Conservation (phyloP, 2,888 invertebrate genomes). For the Aricia artaxerxes region DNA sequence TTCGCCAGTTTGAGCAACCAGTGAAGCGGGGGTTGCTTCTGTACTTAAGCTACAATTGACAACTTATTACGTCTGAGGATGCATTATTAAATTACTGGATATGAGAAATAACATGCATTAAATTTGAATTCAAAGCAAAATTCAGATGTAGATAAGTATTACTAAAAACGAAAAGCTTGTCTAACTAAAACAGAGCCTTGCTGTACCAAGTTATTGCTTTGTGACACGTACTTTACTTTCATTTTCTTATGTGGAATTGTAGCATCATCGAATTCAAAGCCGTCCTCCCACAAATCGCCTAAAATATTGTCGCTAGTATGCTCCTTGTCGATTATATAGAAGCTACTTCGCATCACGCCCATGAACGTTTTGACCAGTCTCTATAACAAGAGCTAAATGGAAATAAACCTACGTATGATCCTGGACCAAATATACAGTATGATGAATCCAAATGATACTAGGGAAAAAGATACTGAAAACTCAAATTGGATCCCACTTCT, state of each 20-base stretch:
- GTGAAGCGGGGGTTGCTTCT: conserved; percentile 76
- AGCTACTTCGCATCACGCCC: conserved; percentile 80
- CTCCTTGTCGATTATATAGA: conserved; percentile 73
- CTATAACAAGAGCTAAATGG: conserved; percentile 49
- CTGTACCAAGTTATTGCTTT: no score
- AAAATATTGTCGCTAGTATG: conserved; percentile 60
- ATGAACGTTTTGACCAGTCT: conserved; percentile 80
- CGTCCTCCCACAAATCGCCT: conserved; percentile 83
- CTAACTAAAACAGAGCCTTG: no score
- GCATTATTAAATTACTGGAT: no score
- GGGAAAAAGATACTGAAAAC: no score
- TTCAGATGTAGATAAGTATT: no score
- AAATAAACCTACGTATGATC: no score
- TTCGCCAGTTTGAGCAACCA: conserved; percentile 73
- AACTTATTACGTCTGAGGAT: background rate
- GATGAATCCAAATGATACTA: no score
- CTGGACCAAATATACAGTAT: no score
- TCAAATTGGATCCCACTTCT: no score
- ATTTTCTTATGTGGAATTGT: conserved; percentile 74
- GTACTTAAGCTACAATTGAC: conserved; percentile 56
- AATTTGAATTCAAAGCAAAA: background rate
- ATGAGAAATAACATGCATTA: background rate
- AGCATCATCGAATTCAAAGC: conserved; percentile 63
- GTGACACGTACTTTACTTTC: conserved; percentile 66
- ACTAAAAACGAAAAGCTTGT: no score